Evolutionary conservation across 2,797 vertebrate genomes (phyloP), one percentile per base, ranked within the genome.

Genomic region (Sebastes cheni): DNA sequence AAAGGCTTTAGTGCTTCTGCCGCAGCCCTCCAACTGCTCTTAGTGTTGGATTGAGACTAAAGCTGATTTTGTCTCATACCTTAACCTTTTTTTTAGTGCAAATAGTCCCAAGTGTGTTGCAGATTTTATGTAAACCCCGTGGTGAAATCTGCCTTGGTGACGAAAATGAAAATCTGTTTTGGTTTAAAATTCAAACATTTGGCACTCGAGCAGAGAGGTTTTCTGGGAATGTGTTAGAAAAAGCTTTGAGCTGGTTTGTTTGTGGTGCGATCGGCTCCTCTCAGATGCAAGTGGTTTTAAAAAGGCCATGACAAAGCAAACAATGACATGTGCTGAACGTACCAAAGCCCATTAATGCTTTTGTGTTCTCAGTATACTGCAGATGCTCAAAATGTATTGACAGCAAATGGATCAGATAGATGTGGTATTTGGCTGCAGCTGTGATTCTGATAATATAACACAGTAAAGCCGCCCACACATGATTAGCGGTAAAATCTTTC

Each of bases 81-180:
- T 81, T 58, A 75, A 76, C 83, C 66, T 76, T 76, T 73, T 74
- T 78, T 73, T 74, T 27, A 11, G 25, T 39, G 25, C 55, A 66
- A 50, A 52, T 65, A 75, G 65, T 66, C 27, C 22, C 54, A 18
- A 72, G 52, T 8, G 14, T 71, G 22, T 59, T 72, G 61, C 23
- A 55, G 60, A 23, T 82, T 61, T n/a, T 66, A 42, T 54, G 16
- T 59, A 69, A 75, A 58, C 30, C 42, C 46, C 14, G 22, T 36
- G 4, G 36, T 58, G 8, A 59, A 77, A 10, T 79, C 65, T 55
- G 39, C 66, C 75, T 74, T 79, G 77, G 34, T 66, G 61, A 58
- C 5, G 7, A 39, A 71, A 75, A 68, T 5, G 10, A 75, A 50
- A 61, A 9, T 75, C 32, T 59, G 46, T 52, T 78, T 66, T 27